Evolutionary conservation across 2,888 invertebrate genomes (phyloP), one percentile per base, ranked within the genome.

Genomic region (Unio pictorum): DNA sequence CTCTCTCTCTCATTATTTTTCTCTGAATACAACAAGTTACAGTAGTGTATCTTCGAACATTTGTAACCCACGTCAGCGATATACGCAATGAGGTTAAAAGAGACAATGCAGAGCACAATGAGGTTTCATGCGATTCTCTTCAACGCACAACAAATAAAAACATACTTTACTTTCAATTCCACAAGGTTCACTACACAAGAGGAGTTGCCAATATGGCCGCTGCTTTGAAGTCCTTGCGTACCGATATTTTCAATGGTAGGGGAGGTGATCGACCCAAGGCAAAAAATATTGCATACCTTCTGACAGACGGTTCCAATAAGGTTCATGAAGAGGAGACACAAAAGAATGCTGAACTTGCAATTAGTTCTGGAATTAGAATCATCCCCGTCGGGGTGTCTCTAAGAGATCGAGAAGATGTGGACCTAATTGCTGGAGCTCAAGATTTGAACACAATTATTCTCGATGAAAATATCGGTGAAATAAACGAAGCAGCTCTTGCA

Each of bases 121-220:
- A 11, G 11, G 45, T 45, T 45, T 15, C 15, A 45, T 45, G 45
- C 3, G 45, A 45, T 15, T 15, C 3, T 15, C 45, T 15, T 45
- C 45, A 45, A 45, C 15, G 15, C 45, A 11, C 15, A 45, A 15
- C 11, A 45, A 45, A 45, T 15, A 11, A 45, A 11, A 11, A 11
- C 11, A 8, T 34, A 30, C 3, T 30, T 4, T 45, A 45, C 11
- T 45, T 45, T 45, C 15, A 45, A 11, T 11, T 45, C 15, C 3
- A 2, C 45, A 65, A 54, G 55, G 80, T 81, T 8, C 78, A 81
- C 65, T 88, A 84, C 75, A 84, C 83, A 0, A 74, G 84, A 18
- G 88, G 88, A 7, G 69, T 75, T 30, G 84, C 88, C 23, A 87
- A 88, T 71, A 84, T 87, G 80, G 86, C 88, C 1, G 84, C 79